These are phyloP conservation scores for Trachemys scripta DNA, from an alignment of 2,113 vertebrate genomes.

Conservation along the genomic window DNA sequence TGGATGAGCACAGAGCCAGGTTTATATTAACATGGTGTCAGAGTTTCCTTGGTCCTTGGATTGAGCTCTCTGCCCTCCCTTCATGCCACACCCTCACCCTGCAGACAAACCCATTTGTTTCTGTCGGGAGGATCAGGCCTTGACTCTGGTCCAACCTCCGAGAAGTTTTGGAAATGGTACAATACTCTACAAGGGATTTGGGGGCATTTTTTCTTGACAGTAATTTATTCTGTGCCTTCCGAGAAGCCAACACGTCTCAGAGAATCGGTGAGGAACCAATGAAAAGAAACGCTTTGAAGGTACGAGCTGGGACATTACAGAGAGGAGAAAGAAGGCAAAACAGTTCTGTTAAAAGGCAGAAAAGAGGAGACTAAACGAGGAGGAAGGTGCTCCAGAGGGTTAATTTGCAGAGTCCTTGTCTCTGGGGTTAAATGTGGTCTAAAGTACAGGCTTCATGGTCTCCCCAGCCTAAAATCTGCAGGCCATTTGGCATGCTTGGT, in stretches of 20 bases:
- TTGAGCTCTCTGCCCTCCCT: too few relatives aligned
- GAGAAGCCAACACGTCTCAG: rapidly evolving
- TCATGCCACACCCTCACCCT: too few relatives aligned
- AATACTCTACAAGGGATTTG: rapidly evolving
- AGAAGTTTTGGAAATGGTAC: neutral
- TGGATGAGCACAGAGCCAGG: too few relatives aligned
- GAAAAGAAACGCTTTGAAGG: neutral
- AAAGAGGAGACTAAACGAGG: neutral
- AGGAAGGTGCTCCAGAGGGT: neutral
- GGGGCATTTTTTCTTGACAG: too few relatives aligned
- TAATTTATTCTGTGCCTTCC: too few relatives aligned
- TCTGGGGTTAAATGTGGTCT: neutral
- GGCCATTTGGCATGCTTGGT: too few relatives aligned
- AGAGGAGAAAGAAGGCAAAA: neutral
- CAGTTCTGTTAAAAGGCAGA: neutral
- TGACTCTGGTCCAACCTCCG: neutral
- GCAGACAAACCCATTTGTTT: too few relatives aligned
- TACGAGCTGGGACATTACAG: rapidly evolving
- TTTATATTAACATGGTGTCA: too few relatives aligned
- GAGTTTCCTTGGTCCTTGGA: too few relatives aligned
- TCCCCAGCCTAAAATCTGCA: too few relatives aligned
- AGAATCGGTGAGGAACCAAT: neutral
- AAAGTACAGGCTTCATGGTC: neutral
- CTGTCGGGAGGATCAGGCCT: neutral
- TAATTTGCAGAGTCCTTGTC: neutral